A percentile compares a stretch with the other conserved stretches of the same genome.
Evolutionary conservation across 2,113 vertebrate genomes (phyloP).

Genomic region (Pollachius pollachius): DNA sequence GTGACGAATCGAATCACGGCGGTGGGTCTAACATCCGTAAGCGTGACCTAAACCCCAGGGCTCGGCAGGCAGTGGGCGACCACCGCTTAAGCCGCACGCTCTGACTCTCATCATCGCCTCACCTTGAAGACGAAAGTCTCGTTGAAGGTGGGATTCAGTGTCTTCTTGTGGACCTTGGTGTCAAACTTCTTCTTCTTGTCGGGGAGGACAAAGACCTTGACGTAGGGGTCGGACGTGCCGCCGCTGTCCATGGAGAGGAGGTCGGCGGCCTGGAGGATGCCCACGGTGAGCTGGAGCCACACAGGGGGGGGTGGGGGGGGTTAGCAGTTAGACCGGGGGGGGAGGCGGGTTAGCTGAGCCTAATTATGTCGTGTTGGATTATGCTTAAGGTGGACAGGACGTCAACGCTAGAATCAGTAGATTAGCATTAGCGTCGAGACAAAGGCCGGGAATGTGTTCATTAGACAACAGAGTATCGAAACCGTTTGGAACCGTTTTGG

Average conservation of each 20-base stretch:
- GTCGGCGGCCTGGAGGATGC: slow-evolving; percentile 93
- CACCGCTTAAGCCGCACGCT: too few species aligned
- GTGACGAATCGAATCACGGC: too few species aligned
- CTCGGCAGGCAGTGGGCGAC: too few species aligned
- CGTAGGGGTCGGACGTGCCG: slow-evolving; percentile 94
- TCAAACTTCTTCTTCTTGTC: slow-evolving; percentile 98
- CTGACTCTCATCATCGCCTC: slow-evolving; percentile 10
- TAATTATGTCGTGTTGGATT: not conserved
- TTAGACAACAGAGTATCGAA: too few species aligned
- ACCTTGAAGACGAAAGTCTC: slow-evolving; percentile 97
- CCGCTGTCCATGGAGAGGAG: slow-evolving; percentile 95
- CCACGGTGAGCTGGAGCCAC: slow-evolving; percentile 84
- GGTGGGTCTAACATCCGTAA: too few species aligned
- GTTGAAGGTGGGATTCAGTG: slow-evolving; percentile 93
- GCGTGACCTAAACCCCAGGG: too few species aligned
- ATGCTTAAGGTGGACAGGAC: too few species aligned
- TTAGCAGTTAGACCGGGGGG: not conserved
- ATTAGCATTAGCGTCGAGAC: too few species aligned
- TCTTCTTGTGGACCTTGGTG: slow-evolving; percentile 98
- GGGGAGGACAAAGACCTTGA: slow-evolving; percentile 93
- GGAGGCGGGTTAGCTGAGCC: not conserved
- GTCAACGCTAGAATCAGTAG: too few species aligned
- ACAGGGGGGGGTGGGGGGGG: not conserved
- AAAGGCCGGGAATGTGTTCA: too few species aligned
- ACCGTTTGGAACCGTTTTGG: too few species aligned